Evolutionary conservation across 2,113 vertebrate species (phyloP).

Genomic region (Salvator merianae): DNA sequence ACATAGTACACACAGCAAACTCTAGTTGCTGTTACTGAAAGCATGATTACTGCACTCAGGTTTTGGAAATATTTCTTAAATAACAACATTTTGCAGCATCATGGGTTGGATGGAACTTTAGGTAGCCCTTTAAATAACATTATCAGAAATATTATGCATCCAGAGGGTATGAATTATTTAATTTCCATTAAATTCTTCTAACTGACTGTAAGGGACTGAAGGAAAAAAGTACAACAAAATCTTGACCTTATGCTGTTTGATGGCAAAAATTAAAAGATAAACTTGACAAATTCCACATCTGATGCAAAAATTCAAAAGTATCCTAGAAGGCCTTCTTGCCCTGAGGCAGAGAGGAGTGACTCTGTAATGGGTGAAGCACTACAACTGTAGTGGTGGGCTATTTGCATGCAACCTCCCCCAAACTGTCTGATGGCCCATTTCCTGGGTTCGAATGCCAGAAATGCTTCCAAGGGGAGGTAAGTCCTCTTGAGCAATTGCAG

Average conservation of each 20-base stretch:
- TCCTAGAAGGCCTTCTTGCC: background rate
- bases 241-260: background rate
- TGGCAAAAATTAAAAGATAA: background rate
- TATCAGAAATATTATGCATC: background rate
- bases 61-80: background rate
- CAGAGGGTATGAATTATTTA: conserved; percentile 11
- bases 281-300: background rate
- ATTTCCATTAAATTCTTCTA: conserved; percentile 10
- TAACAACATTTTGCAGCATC: background rate
- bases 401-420: too few species aligned
- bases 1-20: background rate
- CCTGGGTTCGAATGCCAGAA: too few species aligned
- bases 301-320: background rate
- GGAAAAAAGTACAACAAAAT: background rate
- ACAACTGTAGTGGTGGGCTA: too few species aligned
- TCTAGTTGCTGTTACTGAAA: background rate
- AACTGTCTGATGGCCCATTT: too few species aligned
- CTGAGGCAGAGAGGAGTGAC: too few species aligned
- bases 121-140: background rate
- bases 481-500: too few species aligned
- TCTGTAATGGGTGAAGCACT: too few species aligned
- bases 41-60: background rate
- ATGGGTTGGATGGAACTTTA: background rate
- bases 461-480: too few species aligned
- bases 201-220: background rate